Evolutionary conservation across 1,140 invertebrate genomes (phyloP), one percentile per base, ranked within the genome.

Genomic region (Rhagoletis zephyria): DNA sequence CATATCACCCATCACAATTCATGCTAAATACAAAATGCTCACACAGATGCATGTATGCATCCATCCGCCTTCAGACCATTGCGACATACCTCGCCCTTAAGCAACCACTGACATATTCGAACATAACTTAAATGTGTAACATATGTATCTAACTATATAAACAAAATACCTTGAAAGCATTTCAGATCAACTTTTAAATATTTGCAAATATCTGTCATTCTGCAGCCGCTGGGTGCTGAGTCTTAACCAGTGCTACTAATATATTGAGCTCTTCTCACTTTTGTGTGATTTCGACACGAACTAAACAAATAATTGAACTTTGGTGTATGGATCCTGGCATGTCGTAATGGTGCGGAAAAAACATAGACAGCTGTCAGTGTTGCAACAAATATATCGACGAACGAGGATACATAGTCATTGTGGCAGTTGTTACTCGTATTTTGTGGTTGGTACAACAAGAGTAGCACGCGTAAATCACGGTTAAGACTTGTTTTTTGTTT

Each of bases 281-380:
- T 81, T n/a, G 45, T 51, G 7, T n/a, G 74, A 77, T 77, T 56
- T 59, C 48, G n/a, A 59, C 74, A 81, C 74, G 48, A 81, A 81
- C 45, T 81, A 81, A 81, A 48, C 56, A 51, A 81, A 81, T 81
- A 81, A 81, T 81, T 81, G 74, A 81, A 81, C 74, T 59, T 16
- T 19, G 74, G 42, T 59, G 74, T 81, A 56, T 51, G 48, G 48
- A 42, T 81, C 14, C 19, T 81, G 74, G n/a, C 74, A 56, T 81
- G 74, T 45, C 74, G 74, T 81, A 81, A 81, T 48, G 74, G 74
- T 81, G 56, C 48, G 48, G 9, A 56, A 56, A 81, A 81, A 81
- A 81, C 74, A 81, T 81, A n/a, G 74, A 81, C 74, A 81, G 74
- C 74, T 81, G 74, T 81, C 74, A 81, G 48, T 81, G 74, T 81